These are phyloP conservation scores for Pogonognathellus flavescens DNA, from an alignment of 1,140 invertebrate species.

Conservation along the genomic window DNA sequence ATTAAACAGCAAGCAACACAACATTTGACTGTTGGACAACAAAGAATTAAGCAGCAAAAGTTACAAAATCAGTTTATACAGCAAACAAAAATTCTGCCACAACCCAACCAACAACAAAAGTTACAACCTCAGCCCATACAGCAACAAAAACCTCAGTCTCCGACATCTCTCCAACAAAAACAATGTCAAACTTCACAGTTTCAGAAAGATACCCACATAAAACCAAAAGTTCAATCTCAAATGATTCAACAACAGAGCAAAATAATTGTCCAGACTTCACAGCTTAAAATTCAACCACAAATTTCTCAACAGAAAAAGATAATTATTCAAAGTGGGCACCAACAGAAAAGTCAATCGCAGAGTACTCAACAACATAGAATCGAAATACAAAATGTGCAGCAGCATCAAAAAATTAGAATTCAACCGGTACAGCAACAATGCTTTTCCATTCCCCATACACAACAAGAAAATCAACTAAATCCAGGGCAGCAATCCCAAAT, in stretches of 20 bases:
- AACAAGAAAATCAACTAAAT: too few relatives aligned
- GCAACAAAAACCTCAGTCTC: not conserved
- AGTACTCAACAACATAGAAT: not conserved
- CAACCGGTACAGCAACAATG: not conserved
- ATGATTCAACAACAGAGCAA: not conserved
- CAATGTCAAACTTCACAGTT: too few relatives aligned
- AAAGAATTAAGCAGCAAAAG: too few relatives aligned
- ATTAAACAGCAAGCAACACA: not conserved
- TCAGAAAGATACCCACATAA: too few relatives aligned
- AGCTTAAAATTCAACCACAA: not conserved
- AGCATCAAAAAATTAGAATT: not conserved
- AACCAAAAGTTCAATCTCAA: not conserved
- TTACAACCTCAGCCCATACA: not conserved
- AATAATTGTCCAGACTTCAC: not conserved
- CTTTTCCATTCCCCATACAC: too few relatives aligned
- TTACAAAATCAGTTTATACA: not conserved
- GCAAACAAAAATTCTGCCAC: not conserved
- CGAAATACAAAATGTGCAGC: not conserved
- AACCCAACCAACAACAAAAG: not conserved
- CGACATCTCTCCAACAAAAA: not conserved
- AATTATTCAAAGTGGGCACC: not conserved
- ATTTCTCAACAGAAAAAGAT: not conserved
- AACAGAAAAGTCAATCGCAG: not conserved
- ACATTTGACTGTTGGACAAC: not conserved
- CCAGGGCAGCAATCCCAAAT: too few relatives aligned